These are phyloP conservation scores for Calephelis virginiensis DNA, from an alignment of 1,140 invertebrate genomes.

Conservation along the genomic window DNA sequence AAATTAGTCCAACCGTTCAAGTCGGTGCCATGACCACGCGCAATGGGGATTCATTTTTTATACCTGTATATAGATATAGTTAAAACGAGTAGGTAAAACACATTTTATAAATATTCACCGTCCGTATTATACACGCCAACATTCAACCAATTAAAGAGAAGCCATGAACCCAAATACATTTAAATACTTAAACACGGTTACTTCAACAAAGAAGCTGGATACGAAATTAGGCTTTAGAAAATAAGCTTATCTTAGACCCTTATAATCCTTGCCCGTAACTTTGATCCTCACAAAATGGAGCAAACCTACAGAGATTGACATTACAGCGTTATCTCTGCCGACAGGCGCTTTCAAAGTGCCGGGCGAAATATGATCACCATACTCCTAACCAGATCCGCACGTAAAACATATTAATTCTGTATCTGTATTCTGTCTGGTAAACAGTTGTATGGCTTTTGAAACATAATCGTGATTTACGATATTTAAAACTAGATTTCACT, in stretches of 20 bases:
- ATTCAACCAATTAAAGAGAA: slow-evolving; percentile 6
- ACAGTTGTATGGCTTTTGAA: too few species aligned
- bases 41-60: too few species aligned
- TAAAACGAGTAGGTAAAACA: too few species aligned
- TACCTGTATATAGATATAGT: too few species aligned
- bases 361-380: slow-evolving; percentile 45
- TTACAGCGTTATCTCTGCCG: slow-evolving; percentile 61
- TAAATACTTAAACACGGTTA: slow-evolving; percentile 17
- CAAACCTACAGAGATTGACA: slow-evolving; percentile 66
- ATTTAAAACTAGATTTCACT: too few species aligned
- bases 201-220: slow-evolving; percentile 29
- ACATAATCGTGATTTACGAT: too few species aligned
- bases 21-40: too few species aligned
- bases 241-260: slow-evolving; percentile 72
- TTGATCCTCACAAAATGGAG: slow-evolving; percentile 69
- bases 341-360: slow-evolving; percentile 52
- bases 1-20: too few species aligned
- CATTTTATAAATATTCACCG: too few species aligned
- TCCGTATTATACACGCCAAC: slow-evolving; percentile 3
- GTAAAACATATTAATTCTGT: too few species aligned
- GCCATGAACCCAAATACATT: slow-evolving; percentile 2
- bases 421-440: too few species aligned
- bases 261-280: slow-evolving; percentile 69
- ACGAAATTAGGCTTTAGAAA: slow-evolving; percentile 68
- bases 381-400: not conserved